phyloP scores from a whole-genome alignment of 2,797 vertebrate genomes.

The Mionectes olivaceus region DNA sequence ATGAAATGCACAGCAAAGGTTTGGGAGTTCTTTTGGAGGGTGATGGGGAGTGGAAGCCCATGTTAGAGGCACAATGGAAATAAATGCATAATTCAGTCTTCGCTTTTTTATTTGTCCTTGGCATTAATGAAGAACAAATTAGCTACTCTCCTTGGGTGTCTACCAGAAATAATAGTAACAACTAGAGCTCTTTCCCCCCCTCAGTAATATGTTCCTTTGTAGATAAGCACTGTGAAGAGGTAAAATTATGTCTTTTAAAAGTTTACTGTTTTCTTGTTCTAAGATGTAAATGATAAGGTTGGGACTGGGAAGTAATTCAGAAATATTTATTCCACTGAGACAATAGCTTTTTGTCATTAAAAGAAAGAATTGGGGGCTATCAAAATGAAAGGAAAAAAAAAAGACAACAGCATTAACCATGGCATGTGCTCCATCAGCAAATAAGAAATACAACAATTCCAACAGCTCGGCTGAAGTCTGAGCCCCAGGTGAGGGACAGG shows the following conservation, averaged over 20 bases:
- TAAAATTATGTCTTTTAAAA: constrained; percentile 83
- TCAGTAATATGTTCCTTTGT: constrained; percentile 86
- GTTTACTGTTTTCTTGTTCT: constrained; percentile 81
- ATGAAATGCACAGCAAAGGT: constrained; percentile 70
- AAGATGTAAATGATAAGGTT: constrained; percentile 80
- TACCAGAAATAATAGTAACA: constrained; percentile 83
- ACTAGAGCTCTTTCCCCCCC: constrained; percentile 62
- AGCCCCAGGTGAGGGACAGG: not conserved
- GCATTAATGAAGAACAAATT: constrained; percentile 85
- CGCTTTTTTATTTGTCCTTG: constrained; percentile 82
- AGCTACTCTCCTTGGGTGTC: constrained; percentile 84
- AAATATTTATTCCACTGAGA: constrained; percentile 79
- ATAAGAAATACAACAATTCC: constrained; percentile 34
- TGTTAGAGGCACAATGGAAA: constrained; percentile 72
- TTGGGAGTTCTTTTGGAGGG: constrained; percentile 68
- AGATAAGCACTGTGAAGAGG: constrained; percentile 85
- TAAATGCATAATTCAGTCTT: constrained; percentile 77
- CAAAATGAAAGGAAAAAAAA: constrained; percentile 70
- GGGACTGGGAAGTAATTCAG: constrained; percentile 78
- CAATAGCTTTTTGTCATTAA: constrained; percentile 76
- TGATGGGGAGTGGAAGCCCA: constrained; percentile 64
- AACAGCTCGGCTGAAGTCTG: not conserved
- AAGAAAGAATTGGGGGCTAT: constrained; percentile 74
- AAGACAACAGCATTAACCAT: constrained; percentile 38
- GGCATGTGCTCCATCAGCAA: not conserved